Base-by-base conservation (phyloP, 2,797 vertebrate species). In the Sebastiscus albofasciatus region DNA sequence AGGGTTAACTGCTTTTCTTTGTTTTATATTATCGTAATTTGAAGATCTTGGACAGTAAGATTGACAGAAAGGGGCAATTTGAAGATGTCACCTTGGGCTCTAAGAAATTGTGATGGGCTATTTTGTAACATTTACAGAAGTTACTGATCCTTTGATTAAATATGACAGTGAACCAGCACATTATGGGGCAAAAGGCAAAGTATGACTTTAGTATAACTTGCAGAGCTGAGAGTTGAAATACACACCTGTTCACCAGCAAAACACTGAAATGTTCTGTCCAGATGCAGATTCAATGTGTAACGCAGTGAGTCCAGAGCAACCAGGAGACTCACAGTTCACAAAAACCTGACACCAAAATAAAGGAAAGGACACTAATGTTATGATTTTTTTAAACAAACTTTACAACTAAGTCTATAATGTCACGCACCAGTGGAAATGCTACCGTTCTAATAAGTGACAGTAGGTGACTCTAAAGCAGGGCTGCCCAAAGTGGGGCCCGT, bases 221-320 rank as follows among this genome's bases (percentile, higher is more conserved):
- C 39, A 46, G 22, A 39, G 24, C 13, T n/a, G 22, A 12, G n/a
- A 9, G 26, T 42, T 42, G 39, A 42, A 74, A 22, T 42, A 72
- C 79, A 26, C 46, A 81, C 72, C 82, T 80, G 77, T 72, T 81
- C 0, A 22, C 14, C 56, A 6, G 36, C n/a, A 9, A 29, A 34
- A 29, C 54, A 68, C 18, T 46, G 49, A 54, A 55, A 36, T 60
- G 12, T 16, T 68, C n/a, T 24, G 8, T 56, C 24, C 72, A 34
- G 71, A 16, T 49, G 65, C 2, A 61, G 46, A 67, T 22, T 49
- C 46, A 4, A 27, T 34, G 58, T 12, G 46, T 8, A 13, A 52
- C 14, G 4, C 65, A 39, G 27, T n/a, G 42, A 49, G 20, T 70
- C 46, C 26, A 8, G 22, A 34, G 26, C 56, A 62, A 39, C 46